These are phyloP conservation scores for Drosophila neocordata DNA, from an alignment of 1,140 invertebrate species.

Conservation along the genomic window DNA sequence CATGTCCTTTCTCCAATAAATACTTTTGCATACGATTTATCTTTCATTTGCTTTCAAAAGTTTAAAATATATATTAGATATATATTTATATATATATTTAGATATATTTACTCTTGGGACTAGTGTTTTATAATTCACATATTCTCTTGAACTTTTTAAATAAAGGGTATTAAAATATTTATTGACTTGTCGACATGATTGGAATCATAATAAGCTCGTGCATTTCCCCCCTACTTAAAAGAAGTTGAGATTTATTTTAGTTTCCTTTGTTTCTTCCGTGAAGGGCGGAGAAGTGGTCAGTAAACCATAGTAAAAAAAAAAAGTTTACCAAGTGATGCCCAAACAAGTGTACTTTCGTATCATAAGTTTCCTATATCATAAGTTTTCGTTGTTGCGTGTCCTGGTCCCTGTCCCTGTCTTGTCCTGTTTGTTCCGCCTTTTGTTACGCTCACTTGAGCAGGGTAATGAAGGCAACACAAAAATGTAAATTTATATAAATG, in stretches of 20 bases:
- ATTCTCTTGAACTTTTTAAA: background rate
- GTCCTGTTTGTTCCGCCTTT: conserved; percentile 22
- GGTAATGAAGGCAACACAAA: conserved; percentile 36
- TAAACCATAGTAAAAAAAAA: background rate
- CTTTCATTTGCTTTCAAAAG: too few species aligned
- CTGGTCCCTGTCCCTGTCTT: background rate
- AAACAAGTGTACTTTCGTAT: background rate
- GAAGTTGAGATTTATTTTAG: conserved; percentile 46
- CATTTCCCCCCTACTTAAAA: background rate
- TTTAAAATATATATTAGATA: too few species aligned
- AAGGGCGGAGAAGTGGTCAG: conserved; percentile 15
- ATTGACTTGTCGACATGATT: conserved; percentile 53
- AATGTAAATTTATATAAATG: conserved; percentile 31
- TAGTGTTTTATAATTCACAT: background rate
- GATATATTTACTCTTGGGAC: too few species aligned
- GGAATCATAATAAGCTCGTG: conserved; percentile 72
- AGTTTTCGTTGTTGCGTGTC: conserved; percentile 20
- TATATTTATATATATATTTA: too few species aligned
- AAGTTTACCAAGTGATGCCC: conserved; percentile 19
- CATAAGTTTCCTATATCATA: conserved; percentile 36
- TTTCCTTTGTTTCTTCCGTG: conserved; percentile 34
- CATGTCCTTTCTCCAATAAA: too few species aligned
- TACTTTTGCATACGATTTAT: too few species aligned
- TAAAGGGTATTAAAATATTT: conserved; percentile 8
- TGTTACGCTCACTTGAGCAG: conserved; percentile 51